phyloP scores from a whole-genome alignment of 2,113 vertebrate species.

The Dasypus novemcinctus region DNA sequence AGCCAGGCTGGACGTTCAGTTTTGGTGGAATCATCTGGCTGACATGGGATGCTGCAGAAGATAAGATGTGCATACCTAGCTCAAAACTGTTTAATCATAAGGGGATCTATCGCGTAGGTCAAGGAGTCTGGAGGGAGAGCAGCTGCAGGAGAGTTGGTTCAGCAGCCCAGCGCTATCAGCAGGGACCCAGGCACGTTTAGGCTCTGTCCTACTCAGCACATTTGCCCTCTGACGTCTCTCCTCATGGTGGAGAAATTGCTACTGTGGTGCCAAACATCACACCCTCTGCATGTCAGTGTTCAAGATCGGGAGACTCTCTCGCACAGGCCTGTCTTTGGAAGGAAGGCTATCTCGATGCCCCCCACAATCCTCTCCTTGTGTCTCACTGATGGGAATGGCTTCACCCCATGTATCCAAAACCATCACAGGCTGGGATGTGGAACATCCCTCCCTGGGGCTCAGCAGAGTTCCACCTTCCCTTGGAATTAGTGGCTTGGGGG shows the following conservation, averaged over 20 bases:
- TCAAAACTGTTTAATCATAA: neutral
- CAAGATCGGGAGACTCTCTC: neutral
- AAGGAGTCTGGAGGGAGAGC: neutral
- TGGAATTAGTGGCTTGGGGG: neutral
- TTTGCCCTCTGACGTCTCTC: neutral
- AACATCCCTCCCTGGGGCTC: neutral
- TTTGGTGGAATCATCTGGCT: neutral
- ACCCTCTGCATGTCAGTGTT: neutral
- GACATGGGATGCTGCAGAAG: neutral
- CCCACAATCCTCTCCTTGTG: neutral
- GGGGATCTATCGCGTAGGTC: neutral
- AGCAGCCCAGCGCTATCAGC: neutral
- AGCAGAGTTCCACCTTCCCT: neutral
- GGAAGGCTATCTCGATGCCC: neutral
- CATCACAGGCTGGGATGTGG: neutral
- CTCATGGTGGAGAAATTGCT: conserved; percentile 30
- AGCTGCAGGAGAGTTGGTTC: neutral
- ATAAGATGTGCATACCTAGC: neutral
- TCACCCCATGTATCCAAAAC: neutral
- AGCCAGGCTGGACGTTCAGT: neutral
- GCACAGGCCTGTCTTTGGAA: neutral
- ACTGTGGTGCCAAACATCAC: neutral
- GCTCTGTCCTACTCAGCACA: neutral
- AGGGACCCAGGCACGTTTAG: neutral
- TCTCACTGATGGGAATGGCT: neutral